phyloP scores from a whole-genome alignment of 2,888 invertebrate species.

The Macrosiphum euphorbiae region DNA sequence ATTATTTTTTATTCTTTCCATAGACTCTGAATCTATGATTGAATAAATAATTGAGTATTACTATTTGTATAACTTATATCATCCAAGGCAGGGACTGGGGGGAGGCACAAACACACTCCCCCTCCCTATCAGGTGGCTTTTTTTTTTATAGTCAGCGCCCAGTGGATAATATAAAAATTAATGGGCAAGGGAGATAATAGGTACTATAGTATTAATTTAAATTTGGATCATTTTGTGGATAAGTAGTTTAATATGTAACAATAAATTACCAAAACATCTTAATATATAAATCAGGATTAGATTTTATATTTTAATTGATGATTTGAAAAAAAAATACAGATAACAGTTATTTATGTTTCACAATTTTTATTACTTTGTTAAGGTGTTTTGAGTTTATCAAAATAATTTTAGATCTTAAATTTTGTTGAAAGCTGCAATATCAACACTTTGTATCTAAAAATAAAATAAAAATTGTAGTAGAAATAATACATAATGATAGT shows the following conservation, averaged over 20 bases:
- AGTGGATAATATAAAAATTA: too few species aligned
- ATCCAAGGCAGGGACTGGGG: too few species aligned
- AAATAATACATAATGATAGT: background rate
- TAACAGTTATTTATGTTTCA: background rate
- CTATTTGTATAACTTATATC: too few species aligned
- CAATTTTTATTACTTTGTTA: background rate
- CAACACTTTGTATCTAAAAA: conserved; percentile 69
- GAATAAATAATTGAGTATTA: too few species aligned
- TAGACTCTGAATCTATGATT: too few species aligned
- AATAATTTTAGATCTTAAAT: conserved; percentile 73
- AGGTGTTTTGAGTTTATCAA: background rate
- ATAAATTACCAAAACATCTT: background rate
- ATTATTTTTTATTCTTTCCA: too few species aligned
- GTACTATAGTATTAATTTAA: too few species aligned
- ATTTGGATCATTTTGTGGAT: background rate
- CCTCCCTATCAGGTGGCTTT: too few species aligned
- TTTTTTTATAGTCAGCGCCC: too few species aligned
- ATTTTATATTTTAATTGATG: background rate
- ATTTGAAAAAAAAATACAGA: background rate
- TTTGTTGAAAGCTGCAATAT: conserved; percentile 94
- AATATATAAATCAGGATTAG: background rate
- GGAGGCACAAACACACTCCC: too few species aligned
- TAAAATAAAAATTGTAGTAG: conserved; percentile 40
- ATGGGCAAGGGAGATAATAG: too few species aligned
- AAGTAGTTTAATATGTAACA: background rate